Percentiles rank a stretch among this genome's conserved stretches.
Evolutionary conservation across 1,140 invertebrate genomes (phyloP).

Genomic region (Rhopalosiphum padi): DNA sequence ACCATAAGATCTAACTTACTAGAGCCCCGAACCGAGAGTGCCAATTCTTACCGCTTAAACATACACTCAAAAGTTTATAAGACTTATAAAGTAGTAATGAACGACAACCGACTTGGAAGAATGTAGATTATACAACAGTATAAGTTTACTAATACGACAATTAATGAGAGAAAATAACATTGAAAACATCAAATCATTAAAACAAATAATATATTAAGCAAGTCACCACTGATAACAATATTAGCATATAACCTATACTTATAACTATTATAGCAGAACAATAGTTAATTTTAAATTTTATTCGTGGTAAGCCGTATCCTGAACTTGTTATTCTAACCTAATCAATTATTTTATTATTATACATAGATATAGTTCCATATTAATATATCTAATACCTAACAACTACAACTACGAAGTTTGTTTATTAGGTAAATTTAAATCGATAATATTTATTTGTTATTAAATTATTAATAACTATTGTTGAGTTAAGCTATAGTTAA

Average conservation of each 20-base stretch:
- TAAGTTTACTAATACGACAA: neutral
- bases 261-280: neutral
- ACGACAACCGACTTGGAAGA: neutral
- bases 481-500: neutral
- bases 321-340: neutral
- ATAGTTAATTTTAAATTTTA: neutral
- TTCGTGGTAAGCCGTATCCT: neutral
- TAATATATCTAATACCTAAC: neutral
- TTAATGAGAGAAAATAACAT: neutral
- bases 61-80: conserved; percentile 10
- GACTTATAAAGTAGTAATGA: conserved; percentile 10
- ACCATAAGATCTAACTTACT: conserved; percentile 28
- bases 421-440: neutral
- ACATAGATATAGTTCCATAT: neutral
- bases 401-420: too few species aligned
- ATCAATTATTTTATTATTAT: neutral
- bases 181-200: neutral
- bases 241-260: neutral
- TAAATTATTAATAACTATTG: neutral
- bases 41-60: neutral
- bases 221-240: neutral
- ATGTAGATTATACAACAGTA: neutral
- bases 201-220: neutral
- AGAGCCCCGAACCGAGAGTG: neutral
- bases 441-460: neutral